phyloP scores from a whole-genome alignment of 2,888 invertebrate species.

The Andrena bucephala region DNA sequence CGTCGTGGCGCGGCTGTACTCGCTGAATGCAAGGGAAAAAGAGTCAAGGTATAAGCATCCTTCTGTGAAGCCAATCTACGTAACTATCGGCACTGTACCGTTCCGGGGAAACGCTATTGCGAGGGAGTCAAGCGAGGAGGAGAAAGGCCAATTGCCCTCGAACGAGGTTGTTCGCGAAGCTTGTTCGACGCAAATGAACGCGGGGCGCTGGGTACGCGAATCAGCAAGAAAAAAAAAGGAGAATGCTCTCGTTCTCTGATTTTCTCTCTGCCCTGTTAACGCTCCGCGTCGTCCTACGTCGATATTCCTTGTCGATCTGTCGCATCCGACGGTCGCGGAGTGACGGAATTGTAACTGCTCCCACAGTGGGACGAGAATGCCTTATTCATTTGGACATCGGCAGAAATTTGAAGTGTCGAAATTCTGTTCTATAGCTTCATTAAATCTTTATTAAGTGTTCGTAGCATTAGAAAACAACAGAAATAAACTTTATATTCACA shows the following conservation, averaged over 20 bases:
- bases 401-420: too few relatives aligned
- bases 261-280: not conserved
- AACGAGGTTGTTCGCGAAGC: slow-evolving; percentile 55
- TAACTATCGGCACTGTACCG: slow-evolving; percentile 31
- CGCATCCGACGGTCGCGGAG: not conserved
- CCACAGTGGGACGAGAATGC: too few relatives aligned
- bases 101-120: slow-evolving; percentile 45
- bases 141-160: slow-evolving; percentile 60
- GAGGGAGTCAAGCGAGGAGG: slow-evolving; percentile 34
- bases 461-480: too few relatives aligned
- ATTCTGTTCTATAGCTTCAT: too few relatives aligned
- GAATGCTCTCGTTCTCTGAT: slow-evolving; percentile 45
- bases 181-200: slow-evolving; percentile 62
- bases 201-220: slow-evolving; percentile 5
- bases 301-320: slow-evolving; percentile 17
- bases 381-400: too few relatives aligned
- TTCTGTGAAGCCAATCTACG: slow-evolving; percentile 61
- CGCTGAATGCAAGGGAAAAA: not conserved
- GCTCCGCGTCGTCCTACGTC: not conserved
- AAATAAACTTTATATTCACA: too few relatives aligned
- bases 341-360: not conserved
- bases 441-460: too few relatives aligned
- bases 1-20: slow-evolving; percentile 1
- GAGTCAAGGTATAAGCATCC: slow-evolving; percentile 41
- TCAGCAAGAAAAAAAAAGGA: slow-evolving; percentile 15